These are phyloP conservation scores for Agrochola litura DNA, from an alignment of 2,888 invertebrate genomes.

Conservation along the genomic window DNA sequence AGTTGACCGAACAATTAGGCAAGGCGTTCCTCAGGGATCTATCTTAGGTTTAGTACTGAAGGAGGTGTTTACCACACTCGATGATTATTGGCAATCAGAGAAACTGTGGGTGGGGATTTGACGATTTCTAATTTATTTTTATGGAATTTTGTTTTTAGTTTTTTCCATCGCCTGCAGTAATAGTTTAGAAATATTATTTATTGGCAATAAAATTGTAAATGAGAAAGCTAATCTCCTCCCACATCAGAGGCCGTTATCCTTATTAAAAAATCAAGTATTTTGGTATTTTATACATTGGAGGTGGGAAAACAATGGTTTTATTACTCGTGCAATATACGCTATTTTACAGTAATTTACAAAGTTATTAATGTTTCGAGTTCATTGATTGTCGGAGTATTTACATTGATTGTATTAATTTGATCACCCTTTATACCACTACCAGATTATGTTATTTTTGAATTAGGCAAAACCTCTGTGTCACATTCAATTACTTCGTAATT, in stretches of 20 bases:
- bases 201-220: conserved; percentile 14
- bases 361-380: not conserved
- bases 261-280: not conserved
- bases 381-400: conserved; percentile 20
- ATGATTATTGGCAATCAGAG: not conserved
- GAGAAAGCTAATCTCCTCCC: conserved; percentile 28
- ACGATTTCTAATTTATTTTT: not conserved
- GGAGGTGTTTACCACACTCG: conserved; percentile 14
- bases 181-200: not conserved
- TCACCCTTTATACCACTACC: conserved; percentile 21
- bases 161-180: not conserved
- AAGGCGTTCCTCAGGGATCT: conserved; percentile 16
- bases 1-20: conserved; percentile 44
- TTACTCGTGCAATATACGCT: not conserved
- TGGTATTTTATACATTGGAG: not conserved
- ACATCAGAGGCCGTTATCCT: not conserved
- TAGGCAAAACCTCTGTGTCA: conserved; percentile 64
- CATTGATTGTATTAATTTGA: conserved; percentile 35
- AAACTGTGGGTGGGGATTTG: conserved; percentile 11
- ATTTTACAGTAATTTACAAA: conserved; percentile 19
- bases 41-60: conserved; percentile 42
- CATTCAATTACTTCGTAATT: conserved; percentile 65
- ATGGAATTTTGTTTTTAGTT: not conserved
- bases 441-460: conserved; percentile 43
- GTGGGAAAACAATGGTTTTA: not conserved